Base-by-base conservation (phyloP, 2,888 invertebrate genomes). In the Cataglyphis rosenhaueri region DNA sequence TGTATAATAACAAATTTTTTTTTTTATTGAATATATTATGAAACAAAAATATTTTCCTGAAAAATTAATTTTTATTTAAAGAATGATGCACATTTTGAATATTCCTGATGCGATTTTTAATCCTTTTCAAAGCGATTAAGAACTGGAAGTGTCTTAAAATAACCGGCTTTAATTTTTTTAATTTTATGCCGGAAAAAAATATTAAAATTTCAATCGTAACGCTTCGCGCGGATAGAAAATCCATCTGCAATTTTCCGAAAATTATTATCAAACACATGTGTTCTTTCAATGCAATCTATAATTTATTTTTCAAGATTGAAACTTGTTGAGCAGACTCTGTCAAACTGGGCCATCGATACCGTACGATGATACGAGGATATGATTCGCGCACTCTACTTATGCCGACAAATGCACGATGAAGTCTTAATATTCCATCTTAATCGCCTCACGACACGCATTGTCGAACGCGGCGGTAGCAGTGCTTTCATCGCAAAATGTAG, bases 1-100 rank as follows among this genome's bases (percentile, higher is more conserved):
- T 98, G 95, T 52, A 92, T 4, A 65, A n/a, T 32, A 12, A 65
- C 25, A 38, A 38, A 5, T 15, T 15, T 25, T 25, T 52, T 52
- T 44, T 52, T 52, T 52, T 52, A 52, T 0, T 52, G 8, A 52
- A 52, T 52, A 52, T 8, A 52, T 18, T 44, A 52, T 2, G 52
- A 52, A n/a, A 52, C 44, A 44, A 44, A 5, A 1, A 5, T 52
- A n/a, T 52, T 52, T 8, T 38, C 0, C 9, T 38, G 25, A 18
- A 15, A 55, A 71, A 71, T 3, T 71, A 10, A 44, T 44, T n/a
- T 18, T 8, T 38, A 71, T 57, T 71, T 38, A 38, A 25, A 25
- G n/a, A 8, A 68, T 52, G 15, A 55, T 3, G 38, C 15, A 21
- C 6, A 9, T 15, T 55, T 70, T 21, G 52, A 21, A 32, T 44